phyloP scores from a whole-genome alignment of 1,140 invertebrate genomes.

The Platyura marginata region DNA sequence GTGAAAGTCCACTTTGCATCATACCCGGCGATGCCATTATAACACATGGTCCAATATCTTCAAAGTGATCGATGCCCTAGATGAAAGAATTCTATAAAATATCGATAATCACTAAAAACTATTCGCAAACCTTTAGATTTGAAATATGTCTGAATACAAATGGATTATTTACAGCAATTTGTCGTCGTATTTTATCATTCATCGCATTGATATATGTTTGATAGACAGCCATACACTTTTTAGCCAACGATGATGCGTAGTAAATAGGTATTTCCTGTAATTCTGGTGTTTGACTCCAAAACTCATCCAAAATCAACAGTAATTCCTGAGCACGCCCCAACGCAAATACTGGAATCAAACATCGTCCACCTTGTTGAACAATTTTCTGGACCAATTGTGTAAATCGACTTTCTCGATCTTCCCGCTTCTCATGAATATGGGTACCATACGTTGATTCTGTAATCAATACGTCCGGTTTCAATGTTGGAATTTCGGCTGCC shows the following conservation, averaged over 20 bases:
- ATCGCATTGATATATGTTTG: slow-evolving; percentile 99
- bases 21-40: slow-evolving; percentile 99
- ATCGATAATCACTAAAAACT: background rate
- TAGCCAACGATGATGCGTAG: slow-evolving; percentile 96
- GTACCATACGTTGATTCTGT: slow-evolving; percentile 99
- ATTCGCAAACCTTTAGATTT: slow-evolving; percentile 72
- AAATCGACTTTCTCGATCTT: slow-evolving; percentile 89
- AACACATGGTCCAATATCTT: slow-evolving; percentile 97
- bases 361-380: slow-evolving; percentile 85
- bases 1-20: slow-evolving; percentile 96
- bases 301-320: slow-evolving; percentile 92
- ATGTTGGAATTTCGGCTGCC: slow-evolving; percentile 94
- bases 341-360: slow-evolving; percentile 97
- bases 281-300: slow-evolving; percentile 95
- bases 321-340: slow-evolving; percentile 94
- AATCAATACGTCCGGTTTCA: slow-evolving; percentile 92
- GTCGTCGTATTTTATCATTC: slow-evolving; percentile 91
- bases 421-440: slow-evolving; percentile 95
- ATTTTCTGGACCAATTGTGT: slow-evolving; percentile 92
- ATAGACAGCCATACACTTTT: slow-evolving; percentile 99
- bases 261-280: slow-evolving; percentile 98
- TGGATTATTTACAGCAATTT: slow-evolving; percentile 97
- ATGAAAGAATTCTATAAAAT: slow-evolving; percentile 9
- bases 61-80: slow-evolving; percentile 96
- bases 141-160: slow-evolving; percentile 99